Evolutionary conservation across 2,888 invertebrate species (phyloP).

Genomic region (Vannuccia rotundouncinata): DNA sequence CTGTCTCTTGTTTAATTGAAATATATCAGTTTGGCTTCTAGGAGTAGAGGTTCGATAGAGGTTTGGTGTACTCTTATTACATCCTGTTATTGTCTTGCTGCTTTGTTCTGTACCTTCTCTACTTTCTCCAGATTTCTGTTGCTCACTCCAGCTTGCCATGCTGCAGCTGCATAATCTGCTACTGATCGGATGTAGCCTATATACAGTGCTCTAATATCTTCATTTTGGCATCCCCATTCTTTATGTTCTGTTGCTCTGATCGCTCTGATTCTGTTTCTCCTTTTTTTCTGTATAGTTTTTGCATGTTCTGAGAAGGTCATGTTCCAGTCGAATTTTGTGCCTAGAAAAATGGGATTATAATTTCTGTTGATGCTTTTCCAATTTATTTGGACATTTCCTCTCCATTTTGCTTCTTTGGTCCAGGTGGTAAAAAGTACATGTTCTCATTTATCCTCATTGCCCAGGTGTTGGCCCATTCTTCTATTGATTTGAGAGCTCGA

Average conservation of each 20-base stretch:
- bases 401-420: background rate
- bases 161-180: slow-evolving; percentile 15
- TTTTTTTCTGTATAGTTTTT: background rate
- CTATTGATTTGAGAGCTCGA: background rate
- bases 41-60: background rate
- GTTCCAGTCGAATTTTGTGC: slow-evolving; percentile 9
- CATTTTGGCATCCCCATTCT: background rate
- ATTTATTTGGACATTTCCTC: background rate
- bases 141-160: background rate
- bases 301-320: background rate
- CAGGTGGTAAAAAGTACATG: slow-evolving; percentile 6
- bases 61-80: background rate
- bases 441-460: slow-evolving; percentile 6
- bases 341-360: background rate
- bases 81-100: slow-evolving; percentile 13
- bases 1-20: background rate
- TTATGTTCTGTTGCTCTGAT: background rate
- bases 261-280: background rate
- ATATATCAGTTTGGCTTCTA: background rate
- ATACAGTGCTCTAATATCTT: slow-evolving; percentile 8
- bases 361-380: slow-evolving; percentile 10
- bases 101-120: background rate
- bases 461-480: background rate
- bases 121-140: background rate
- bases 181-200: slow-evolving; percentile 1